Evolutionary conservation across 2,113 vertebrate genomes (phyloP).

Genomic region (Struthio camelus): DNA sequence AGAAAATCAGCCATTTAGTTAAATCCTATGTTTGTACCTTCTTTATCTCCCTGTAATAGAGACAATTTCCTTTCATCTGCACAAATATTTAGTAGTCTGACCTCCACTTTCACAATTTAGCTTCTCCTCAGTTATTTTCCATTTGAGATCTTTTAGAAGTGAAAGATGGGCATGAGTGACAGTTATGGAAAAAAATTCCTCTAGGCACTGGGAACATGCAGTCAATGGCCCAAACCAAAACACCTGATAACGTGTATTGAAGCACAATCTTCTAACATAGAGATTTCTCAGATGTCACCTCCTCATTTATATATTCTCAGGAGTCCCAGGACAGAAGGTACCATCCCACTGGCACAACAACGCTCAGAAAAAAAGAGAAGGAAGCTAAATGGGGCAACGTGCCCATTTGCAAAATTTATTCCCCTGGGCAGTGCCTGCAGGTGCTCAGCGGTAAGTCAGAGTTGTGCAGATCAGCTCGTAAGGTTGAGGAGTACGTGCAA

Average conservation of each 20-base stretch:
- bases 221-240: neutral
- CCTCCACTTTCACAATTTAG: neutral
- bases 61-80: slow-evolving; percentile 17
- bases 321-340: neutral
- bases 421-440: neutral
- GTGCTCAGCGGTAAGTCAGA: neutral
- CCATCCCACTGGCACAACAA: neutral
- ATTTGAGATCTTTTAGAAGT: neutral
- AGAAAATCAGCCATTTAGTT: slow-evolving; percentile 33
- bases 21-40: neutral
- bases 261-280: neutral
- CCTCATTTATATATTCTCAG: neutral
- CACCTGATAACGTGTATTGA: neutral
- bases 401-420: neutral
- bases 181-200: neutral
- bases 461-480: rapidly evolving
- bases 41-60: slow-evolving; percentile 1
- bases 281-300: neutral
- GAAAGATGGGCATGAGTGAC: neutral
- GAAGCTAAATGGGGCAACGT: neutral
- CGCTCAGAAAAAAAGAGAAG: neutral
- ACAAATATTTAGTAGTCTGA: neutral
- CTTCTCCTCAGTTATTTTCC: neutral
- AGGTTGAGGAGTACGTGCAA: neutral
- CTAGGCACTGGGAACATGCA: neutral